Conservation (phyloP, 2,113 vertebrate genomes). For the Laticauda colubrina region DNA sequence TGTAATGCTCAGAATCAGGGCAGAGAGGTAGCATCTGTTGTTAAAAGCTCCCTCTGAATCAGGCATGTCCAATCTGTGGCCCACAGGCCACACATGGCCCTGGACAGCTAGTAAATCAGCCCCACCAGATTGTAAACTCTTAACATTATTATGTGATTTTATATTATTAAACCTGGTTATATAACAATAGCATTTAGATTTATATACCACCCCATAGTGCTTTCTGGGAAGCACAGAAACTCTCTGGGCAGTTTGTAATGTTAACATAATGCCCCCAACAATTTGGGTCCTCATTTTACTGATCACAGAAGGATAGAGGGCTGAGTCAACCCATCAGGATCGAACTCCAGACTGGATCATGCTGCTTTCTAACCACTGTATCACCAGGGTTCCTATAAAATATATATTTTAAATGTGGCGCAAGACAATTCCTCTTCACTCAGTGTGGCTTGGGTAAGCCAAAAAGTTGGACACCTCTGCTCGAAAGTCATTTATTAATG, state of each 20-base stretch:
- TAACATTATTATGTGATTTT: background rate
- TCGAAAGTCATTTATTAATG: background rate
- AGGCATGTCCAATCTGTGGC: background rate
- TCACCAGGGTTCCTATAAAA: background rate
- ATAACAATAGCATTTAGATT: background rate
- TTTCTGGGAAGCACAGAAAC: background rate
- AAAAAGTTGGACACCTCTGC: background rate
- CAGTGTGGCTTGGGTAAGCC: background rate
- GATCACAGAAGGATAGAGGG: background rate
- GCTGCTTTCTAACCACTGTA: background rate
- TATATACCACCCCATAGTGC: background rate
- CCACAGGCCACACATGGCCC: background rate
- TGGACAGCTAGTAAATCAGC: background rate
- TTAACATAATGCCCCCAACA: background rate
- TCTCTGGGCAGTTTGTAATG: background rate
- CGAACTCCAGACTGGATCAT: background rate
- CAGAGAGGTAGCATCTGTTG: background rate
- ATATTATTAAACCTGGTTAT: background rate
- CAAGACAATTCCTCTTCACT: background rate
- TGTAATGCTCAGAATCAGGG: background rate
- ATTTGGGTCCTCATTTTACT: background rate
- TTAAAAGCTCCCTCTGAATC: background rate
- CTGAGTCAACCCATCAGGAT: background rate
- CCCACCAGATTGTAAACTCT: background rate
- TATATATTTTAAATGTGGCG: background rate